Percentiles rank a stretch among this genome's conserved stretches.
phyloP scores from a whole-genome alignment of 1,140 invertebrate species.

The Theocolax elegans region DNA sequence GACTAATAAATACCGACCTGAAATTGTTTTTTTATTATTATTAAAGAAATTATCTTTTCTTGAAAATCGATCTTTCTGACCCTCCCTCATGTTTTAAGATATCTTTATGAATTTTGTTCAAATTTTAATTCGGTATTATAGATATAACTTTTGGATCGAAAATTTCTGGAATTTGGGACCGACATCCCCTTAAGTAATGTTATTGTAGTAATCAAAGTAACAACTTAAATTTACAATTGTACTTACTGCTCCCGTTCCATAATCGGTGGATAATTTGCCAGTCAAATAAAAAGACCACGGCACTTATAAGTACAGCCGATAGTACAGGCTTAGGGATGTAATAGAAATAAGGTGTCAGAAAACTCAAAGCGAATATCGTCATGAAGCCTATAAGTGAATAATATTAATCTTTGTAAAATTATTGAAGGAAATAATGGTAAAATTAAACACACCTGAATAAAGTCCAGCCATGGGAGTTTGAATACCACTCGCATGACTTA shows the following conservation, averaged over 20 bases:
- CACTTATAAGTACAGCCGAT: constrained; percentile 76
- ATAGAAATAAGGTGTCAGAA: constrained; percentile 77
- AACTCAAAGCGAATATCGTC: constrained; percentile 72
- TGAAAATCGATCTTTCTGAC: too few relatives aligned
- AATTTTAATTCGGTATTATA: too few relatives aligned
- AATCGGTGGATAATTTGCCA: constrained; percentile 70
- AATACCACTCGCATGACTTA: constrained; percentile 81
- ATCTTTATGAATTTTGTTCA: too few relatives aligned
- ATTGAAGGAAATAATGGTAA: constrained; percentile 5
- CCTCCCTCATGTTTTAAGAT: too few relatives aligned
- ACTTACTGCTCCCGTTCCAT: constrained; percentile 75
- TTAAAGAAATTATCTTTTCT: too few relatives aligned
- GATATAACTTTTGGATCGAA: too few relatives aligned
- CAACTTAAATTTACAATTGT: not conserved
- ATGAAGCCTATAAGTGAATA: constrained; percentile 65
- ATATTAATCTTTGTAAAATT: not conserved
- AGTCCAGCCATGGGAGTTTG: constrained; percentile 79
- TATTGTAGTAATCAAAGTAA: not conserved
- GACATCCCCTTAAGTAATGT: not conserved
- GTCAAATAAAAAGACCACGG: constrained; percentile 78
- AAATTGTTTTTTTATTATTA: too few relatives aligned
- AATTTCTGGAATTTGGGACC: too few relatives aligned
- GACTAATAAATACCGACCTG: too few relatives aligned
- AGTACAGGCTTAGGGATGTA: constrained; percentile 77
- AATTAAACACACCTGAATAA: constrained; percentile 67